These are phyloP conservation scores for Sciurus niger DNA, from an alignment of 2,113 vertebrate species.

Conservation along the genomic window DNA sequence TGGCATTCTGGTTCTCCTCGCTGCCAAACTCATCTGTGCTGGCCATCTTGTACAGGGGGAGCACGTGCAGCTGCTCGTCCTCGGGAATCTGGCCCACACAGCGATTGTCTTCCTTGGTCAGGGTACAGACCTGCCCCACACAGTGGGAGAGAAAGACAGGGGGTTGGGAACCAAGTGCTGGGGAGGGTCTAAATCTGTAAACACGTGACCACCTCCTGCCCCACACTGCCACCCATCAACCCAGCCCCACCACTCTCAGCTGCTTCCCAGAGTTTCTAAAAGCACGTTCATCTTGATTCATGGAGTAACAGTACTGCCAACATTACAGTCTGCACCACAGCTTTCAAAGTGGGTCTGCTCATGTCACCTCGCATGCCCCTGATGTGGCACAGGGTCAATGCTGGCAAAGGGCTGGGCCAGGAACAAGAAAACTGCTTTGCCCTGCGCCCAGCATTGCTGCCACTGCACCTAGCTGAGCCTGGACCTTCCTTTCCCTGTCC, in stretches of 20 bases:
- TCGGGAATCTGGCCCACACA: constrained; percentile 93
- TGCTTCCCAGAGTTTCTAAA: background rate
- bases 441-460: rapidly evolving
- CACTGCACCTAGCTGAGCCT: rapidly evolving
- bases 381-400: background rate
- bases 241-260: rapidly evolving
- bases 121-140: constrained; percentile 95
- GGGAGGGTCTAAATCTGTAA: background rate
- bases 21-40: constrained; percentile 95
- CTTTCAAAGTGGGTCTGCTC: background rate
- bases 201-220: background rate
- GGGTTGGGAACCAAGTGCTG: background rate
- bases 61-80: constrained; percentile 97
- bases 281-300: background rate
- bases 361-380: background rate
- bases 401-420: background rate
- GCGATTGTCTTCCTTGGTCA: constrained; percentile 99
- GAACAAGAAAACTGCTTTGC: background rate
- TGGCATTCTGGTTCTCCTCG: constrained; percentile 94
- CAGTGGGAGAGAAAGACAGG: background rate
- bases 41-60: constrained; percentile 97
- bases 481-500: background rate
- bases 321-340: background rate
- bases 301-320: background rate
- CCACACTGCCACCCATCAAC: background rate